These are phyloP conservation scores for Dastarcus helophoroides DNA, from an alignment of 2,888 invertebrate genomes.

Conservation along the genomic window DNA sequence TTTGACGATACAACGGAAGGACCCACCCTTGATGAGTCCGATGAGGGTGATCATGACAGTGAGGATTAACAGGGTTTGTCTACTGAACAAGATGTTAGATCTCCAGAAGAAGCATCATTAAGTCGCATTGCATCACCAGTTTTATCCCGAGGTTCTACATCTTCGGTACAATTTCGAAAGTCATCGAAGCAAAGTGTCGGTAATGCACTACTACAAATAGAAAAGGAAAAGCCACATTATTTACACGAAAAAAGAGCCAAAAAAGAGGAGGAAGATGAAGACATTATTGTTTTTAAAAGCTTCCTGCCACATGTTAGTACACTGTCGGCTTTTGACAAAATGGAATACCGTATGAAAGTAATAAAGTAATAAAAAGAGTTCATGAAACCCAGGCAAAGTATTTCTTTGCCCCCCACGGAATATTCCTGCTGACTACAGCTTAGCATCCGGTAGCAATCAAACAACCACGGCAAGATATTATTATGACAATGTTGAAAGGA, in stretches of 20 bases:
- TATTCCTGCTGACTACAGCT: too few species aligned
- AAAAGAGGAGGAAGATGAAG: conserved; percentile 5
- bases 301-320: conserved; percentile 14
- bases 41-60: not conserved
- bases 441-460: too few species aligned
- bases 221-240: not conserved
- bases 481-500: too few species aligned
- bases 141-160: not conserved
- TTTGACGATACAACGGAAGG: not conserved
- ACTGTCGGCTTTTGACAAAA: conserved; percentile 12
- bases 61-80: not conserved
- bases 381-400: not conserved
- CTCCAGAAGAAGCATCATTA: conserved; percentile 1
- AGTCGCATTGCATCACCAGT: not conserved
- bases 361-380: conserved; percentile 8
- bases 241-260: conserved; percentile 7
- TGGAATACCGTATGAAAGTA: conserved; percentile 12
- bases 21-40: not conserved
- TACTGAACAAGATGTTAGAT: not conserved
- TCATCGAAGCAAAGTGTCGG: not conserved
- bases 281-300: conserved; percentile 3
- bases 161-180: not conserved
- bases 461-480: too few species aligned
- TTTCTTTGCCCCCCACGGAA: too few species aligned
- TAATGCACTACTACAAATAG: not conserved